A percentile compares a stretch with the other conserved stretches of the same genome.
Conservation (phyloP, 1,140 invertebrate genomes). For the Euura saliciscinereae region DNA sequence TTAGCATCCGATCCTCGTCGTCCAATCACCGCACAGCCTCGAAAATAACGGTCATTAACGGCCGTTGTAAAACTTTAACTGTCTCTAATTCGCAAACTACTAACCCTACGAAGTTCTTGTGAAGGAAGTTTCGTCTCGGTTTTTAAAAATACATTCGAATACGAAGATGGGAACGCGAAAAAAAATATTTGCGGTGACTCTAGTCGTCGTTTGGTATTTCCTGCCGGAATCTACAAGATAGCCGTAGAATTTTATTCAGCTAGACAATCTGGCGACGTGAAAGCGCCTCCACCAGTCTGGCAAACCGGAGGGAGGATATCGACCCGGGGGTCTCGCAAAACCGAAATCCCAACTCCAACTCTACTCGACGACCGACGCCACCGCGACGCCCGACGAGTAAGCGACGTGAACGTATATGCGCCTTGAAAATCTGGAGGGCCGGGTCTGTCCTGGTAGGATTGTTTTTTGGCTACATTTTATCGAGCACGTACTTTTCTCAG, state of each 20-base stretch:
- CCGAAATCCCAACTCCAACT: constrained; percentile 7
- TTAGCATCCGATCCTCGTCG: too few species aligned
- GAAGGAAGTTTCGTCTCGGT: not conserved
- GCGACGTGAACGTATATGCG: too few species aligned
- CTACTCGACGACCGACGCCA: not conserved
- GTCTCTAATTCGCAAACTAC: not conserved
- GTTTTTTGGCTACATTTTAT: too few species aligned
- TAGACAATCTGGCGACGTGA: not conserved
- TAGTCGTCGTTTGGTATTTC: not conserved
- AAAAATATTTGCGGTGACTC: not conserved
- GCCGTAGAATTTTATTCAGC: not conserved
- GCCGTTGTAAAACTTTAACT: not conserved
- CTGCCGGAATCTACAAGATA: not conserved
- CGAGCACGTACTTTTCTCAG: too few species aligned
- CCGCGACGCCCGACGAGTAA: not conserved
- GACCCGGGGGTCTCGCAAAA: not conserved
- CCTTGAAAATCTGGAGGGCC: too few species aligned
- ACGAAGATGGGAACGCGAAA: not conserved
- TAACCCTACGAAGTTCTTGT: not conserved
- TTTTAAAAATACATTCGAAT: not conserved
- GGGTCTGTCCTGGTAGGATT: too few species aligned
- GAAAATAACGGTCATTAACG: not conserved
- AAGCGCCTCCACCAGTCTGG: not conserved
- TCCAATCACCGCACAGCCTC: too few species aligned
- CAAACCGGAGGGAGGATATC: not conserved